A percentile compares a stretch with the other conserved stretches of the same genome.
Conservation (phyloP, 2,797 vertebrate species). For the Crocodylus rhombifer region DNA sequence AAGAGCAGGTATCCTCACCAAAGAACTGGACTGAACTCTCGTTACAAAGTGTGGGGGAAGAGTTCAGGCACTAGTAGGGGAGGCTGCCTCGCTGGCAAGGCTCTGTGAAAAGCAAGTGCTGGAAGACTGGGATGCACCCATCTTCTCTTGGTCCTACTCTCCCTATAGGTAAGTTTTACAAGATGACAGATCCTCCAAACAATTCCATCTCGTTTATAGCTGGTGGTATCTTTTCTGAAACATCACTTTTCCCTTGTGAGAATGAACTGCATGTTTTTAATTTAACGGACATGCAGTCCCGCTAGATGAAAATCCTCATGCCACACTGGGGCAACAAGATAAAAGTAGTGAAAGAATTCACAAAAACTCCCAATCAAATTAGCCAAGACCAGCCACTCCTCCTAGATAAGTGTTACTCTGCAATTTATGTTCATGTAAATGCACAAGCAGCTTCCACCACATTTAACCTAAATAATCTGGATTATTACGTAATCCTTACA, state of each 20-base stretch:
- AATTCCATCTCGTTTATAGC: neutral
- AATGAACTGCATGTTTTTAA: neutral
- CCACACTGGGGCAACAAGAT: neutral
- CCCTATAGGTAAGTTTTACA: neutral
- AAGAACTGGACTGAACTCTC: neutral
- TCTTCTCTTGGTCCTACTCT: neutral
- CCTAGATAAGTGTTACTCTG: neutral
- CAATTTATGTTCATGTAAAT: neutral
- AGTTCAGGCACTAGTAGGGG: neutral
- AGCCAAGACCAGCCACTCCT: neutral
- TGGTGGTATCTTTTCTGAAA: neutral
- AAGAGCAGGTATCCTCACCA: neutral
- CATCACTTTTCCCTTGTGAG: neutral
- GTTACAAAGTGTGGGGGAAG: neutral
- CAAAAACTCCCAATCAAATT: too few species aligned
- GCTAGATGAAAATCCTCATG: neutral
- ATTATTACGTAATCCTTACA: too few species aligned
- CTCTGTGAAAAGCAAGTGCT: neutral
- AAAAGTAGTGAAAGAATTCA: neutral
- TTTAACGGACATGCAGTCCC: neutral
- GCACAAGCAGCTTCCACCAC: too few species aligned
- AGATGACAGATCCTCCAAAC: neutral
- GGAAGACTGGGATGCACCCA: neutral
- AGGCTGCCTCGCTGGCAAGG: neutral
- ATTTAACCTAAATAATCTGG: neutral